phyloP scores from a whole-genome alignment of 2,797 vertebrate species.

The Masticophis lateralis region DNA sequence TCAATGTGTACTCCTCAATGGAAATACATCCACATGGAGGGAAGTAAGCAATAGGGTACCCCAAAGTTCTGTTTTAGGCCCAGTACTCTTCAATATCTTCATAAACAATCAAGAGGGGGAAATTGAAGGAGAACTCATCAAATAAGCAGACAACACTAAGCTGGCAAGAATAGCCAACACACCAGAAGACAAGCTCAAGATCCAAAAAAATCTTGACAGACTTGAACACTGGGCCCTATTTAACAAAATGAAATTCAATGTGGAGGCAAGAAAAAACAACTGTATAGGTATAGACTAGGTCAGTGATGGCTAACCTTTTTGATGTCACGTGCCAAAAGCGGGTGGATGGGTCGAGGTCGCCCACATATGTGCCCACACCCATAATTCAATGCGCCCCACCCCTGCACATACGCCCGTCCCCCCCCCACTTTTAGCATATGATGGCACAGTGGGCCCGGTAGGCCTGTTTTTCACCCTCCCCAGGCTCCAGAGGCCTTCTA shows the following conservation, averaged over 20 bases:
- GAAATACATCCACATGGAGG: background rate
- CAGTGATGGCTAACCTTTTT: too few relatives aligned
- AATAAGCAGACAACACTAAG: background rate
- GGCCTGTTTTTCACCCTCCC: too few relatives aligned
- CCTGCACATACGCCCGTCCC: too few relatives aligned
- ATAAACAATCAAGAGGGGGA: background rate
- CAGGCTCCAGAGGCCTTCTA: too few relatives aligned
- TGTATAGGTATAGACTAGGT: background rate
- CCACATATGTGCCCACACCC: too few relatives aligned
- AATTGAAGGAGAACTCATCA: background rate
- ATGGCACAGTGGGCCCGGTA: too few relatives aligned
- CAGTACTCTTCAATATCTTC: background rate
- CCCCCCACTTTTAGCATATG: too few relatives aligned
- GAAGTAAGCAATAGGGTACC: background rate
- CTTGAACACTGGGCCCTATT: background rate
- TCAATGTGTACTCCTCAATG: background rate
- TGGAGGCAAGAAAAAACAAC: background rate
- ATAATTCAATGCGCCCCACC: too few relatives aligned
- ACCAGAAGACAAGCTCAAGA: background rate
- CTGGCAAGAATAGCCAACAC: background rate
- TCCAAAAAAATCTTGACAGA: background rate
- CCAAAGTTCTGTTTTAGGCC: background rate
- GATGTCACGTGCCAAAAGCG: too few relatives aligned
- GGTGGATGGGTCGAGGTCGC: too few relatives aligned
- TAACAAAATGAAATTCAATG: background rate